Evolutionary conservation across 2,797 vertebrate species (phyloP).

Genomic region (Lacerta bilineata): DNA sequence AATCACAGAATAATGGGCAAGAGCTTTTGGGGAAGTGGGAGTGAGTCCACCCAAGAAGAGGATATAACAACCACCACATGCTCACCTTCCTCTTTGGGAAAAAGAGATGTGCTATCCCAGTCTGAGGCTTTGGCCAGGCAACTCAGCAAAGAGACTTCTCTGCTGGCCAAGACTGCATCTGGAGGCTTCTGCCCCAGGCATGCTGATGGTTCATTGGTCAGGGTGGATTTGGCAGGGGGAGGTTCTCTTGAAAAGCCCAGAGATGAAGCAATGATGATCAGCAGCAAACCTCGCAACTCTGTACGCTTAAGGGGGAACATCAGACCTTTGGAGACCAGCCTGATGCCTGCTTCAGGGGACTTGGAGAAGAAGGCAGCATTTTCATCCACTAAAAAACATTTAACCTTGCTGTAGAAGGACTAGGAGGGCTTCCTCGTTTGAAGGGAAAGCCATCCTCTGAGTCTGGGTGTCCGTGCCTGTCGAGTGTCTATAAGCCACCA

Average conservation of each 20-base stretch:
- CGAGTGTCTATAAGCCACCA: background rate
- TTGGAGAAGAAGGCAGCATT: background rate
- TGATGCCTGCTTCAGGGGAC: background rate
- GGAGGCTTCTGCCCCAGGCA: too few species aligned
- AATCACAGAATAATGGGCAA: background rate
- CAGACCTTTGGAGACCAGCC: background rate
- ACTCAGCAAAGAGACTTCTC: background rate
- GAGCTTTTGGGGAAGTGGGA: background rate
- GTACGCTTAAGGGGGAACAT: background rate
- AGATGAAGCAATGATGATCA: background rate
- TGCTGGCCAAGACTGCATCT: background rate
- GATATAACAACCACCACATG: background rate
- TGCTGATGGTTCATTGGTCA: background rate
- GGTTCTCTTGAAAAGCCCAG: background rate
- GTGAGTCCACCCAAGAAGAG: background rate
- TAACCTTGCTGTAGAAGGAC: background rate
- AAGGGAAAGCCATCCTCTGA: background rate
- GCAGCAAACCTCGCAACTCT: background rate
- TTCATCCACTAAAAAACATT: background rate
- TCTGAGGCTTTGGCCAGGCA: background rate
- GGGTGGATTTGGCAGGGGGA: too few species aligned
- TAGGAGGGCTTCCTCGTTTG: background rate
- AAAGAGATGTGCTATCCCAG: too few species aligned
- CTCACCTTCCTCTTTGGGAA: background rate
- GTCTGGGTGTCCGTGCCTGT: background rate